Base-by-base conservation (phyloP, 2,888 invertebrate genomes). In the Nesidiocoris tenuis region DNA sequence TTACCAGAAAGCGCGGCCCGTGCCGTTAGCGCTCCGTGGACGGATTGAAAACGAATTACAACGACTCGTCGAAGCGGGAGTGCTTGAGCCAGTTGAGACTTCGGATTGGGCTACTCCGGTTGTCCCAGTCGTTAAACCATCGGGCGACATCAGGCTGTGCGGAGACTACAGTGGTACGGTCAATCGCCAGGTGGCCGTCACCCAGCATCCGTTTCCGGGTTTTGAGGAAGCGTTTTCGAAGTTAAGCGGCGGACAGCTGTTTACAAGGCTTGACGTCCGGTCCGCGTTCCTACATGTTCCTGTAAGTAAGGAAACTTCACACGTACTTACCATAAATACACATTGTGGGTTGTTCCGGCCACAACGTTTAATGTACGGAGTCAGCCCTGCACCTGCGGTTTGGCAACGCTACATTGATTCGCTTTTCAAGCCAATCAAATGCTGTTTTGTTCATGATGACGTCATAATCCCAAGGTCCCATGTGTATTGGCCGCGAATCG, bases 41-140 rank as follows among this genome's bases (percentile, higher is more conserved):
- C 2, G 64, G 9, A n/a, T 63, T 22, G 64, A 63, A 21, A 19
- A 63, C 3, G 64, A 63, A 23, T 7, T 63, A 7, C 5, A 7
- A 18, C 21, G 64, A 3, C 22, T 63, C 5, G 64, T 7, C 3
- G 7, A 23, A 3, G 64, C 7, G 19, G 64, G 64, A 9, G 19
- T 63, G 7, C 2, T 63, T 17, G 19, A 5, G 5, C 2, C 2
- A 19, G n/a, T n/a, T 7, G 7, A 5, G n/a, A 23, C 21, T 19
- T 81, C 81, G 19, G 80, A 82, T 56, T 63, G 64, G 64, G 64
- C 64, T n/a, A 63, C 64, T 12, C 64, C 64, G 2, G n/a, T 63
- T 5, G 18, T 63, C 5, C 64, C 64, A 21, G 22, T 63, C 7
- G 19, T 5, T 3, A 63, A 63, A 63, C 64, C 64, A 5, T 9